phyloP scores from a whole-genome alignment of 2,113 vertebrate species.

The Eretmochelys imbricata region DNA sequence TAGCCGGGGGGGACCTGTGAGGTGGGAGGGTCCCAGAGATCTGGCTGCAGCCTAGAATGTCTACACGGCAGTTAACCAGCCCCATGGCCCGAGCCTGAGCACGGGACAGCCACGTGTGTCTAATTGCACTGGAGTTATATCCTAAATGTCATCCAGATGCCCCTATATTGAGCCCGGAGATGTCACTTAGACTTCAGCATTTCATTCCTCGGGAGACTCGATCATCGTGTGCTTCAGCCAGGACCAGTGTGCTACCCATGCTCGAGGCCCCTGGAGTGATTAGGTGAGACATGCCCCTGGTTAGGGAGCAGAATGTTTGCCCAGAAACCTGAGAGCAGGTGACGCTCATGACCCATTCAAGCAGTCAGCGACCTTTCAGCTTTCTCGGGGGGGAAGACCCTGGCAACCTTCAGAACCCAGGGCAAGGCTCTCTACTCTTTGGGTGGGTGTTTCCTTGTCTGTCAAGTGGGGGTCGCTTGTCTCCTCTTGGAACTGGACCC shows the following conservation, averaged over 20 bases:
- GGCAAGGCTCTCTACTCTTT: background rate
- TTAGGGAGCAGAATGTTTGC: background rate
- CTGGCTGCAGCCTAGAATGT: background rate
- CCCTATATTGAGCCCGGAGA: background rate
- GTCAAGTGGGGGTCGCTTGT: background rate
- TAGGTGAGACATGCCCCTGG: too few species aligned
- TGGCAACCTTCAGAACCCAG: background rate
- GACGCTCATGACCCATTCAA: background rate
- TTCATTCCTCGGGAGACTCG: too few species aligned
- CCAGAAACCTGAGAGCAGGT: background rate
- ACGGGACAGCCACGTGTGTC: background rate
- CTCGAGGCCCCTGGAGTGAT: too few species aligned
- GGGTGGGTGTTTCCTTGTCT: background rate
- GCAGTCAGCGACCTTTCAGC: background rate
- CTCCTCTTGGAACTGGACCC: background rate
- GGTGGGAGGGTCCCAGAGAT: background rate
- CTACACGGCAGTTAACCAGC: background rate
- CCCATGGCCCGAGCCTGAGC: too few species aligned
- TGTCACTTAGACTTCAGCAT: too few species aligned
- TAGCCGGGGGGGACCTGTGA: too few species aligned
- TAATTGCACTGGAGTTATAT: background rate
- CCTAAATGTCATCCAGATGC: background rate
- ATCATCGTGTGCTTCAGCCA: too few species aligned
- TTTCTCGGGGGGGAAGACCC: background rate
- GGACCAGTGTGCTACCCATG: too few species aligned